A percentile compares a stretch with the other conserved stretches of the same genome.
phyloP scores from a whole-genome alignment of 2,797 vertebrate species.

The Lerista edwardsae region DNA sequence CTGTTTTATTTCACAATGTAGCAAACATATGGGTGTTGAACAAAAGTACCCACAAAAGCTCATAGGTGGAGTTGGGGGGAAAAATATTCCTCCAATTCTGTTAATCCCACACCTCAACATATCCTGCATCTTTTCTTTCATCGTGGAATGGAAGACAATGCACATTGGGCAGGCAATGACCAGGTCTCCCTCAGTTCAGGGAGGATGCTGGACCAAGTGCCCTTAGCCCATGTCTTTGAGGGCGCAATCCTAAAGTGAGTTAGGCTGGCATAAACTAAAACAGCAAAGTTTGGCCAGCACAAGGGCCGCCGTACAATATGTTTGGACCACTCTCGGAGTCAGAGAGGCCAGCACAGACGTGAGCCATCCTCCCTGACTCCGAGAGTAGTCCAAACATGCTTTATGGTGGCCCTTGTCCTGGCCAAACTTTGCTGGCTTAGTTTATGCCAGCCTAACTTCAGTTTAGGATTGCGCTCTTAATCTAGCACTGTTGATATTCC shows the following conservation, averaged over 20 bases:
- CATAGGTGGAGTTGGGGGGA: not conserved
- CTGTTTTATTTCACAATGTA: not conserved
- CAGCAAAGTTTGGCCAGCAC: too few species aligned
- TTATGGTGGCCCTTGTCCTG: too few species aligned
- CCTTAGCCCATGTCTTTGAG: not conserved
- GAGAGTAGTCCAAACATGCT: too few species aligned
- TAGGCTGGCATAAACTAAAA: too few species aligned
- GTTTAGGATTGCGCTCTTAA: too few species aligned
- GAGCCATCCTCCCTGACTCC: too few species aligned
- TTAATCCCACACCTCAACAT: not conserved
- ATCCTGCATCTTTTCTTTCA: not conserved
- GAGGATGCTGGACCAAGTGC: not conserved
- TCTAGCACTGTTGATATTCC: not conserved
- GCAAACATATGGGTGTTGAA: not conserved
- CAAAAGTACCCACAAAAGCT: not conserved
- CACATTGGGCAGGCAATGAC: not conserved
- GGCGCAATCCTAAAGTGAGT: too few species aligned
- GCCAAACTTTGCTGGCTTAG: too few species aligned
- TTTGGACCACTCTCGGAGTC: too few species aligned
- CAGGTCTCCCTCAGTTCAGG: not conserved
- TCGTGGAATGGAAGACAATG: not conserved
- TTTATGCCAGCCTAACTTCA: too few species aligned
- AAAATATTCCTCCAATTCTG: not conserved
- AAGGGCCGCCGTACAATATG: too few species aligned
- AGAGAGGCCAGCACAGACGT: too few species aligned